Evolutionary conservation across 2,888 invertebrate species (phyloP), one percentile per base, ranked within the genome.

Genomic region (Ctena decussata): DNA sequence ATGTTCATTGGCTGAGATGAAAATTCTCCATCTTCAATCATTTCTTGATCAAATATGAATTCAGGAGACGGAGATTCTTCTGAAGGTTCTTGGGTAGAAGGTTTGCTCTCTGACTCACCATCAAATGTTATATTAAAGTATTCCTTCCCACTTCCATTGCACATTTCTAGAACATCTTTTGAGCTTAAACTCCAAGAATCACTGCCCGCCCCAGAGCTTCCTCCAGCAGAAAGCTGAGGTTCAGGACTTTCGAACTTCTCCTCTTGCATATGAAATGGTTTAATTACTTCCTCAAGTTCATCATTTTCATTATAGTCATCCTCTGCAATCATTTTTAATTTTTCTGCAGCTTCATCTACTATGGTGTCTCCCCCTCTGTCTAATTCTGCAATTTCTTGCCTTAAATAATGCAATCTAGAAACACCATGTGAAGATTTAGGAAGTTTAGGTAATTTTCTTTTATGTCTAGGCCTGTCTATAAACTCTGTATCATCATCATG

Each of bases 121-220:
- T 90, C 86, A 86, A 91, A 91, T 30, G 93, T 92, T 32, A 89
- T 88, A 76, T 91, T 91, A 57, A 92, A 76, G 82, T 88, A 85
- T 18, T 73, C 60, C 53, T 90, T 87, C 30, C 86, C 82, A 71
- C 86, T 84, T 37, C 84, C 86, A 30, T 83, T 81, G 70, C 80
- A 80, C 86, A 86, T 86, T 24, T 85, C 82, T 41, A 85, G 44
- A 49, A 83, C 85, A 49, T 88, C 88, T 32, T 89, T 89, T 24
- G 75, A 53, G 46, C 80, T 78, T 24, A 88, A 75, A 69, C 88
- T 88, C 89, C 89, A 89, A 1, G 88, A 85, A 57, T 86, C 86
- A 30, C 84, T 86, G 12, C 85, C 89, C 3, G 85, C 89, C 30
- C 83, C 86, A 15, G 86, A 89, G 35, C 89, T 89, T 21, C 84